phyloP scores from a whole-genome alignment of 2,113 vertebrate genomes.

The Miniopterus natalensis region DNA sequence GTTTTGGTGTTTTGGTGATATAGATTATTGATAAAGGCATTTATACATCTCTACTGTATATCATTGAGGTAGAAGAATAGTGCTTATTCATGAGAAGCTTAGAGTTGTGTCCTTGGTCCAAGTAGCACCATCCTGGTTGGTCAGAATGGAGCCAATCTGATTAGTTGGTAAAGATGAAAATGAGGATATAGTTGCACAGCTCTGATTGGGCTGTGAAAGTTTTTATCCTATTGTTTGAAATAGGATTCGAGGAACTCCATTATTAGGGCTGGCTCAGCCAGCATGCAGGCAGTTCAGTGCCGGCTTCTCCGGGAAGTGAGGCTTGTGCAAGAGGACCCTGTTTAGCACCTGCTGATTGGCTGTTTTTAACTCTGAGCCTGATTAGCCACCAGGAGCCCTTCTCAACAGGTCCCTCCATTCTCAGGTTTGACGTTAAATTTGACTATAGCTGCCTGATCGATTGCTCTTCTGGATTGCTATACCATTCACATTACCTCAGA shows the following conservation, averaged over 20 bases:
- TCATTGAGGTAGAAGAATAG: neutral
- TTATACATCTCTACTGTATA: neutral
- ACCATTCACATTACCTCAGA: neutral
- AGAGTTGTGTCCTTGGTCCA: neutral
- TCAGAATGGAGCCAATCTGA: neutral
- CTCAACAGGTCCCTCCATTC: neutral
- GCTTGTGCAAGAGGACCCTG: neutral
- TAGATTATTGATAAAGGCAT: conserved; percentile 10
- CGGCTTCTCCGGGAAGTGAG: neutral
- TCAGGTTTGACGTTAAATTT: neutral
- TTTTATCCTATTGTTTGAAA: neutral
- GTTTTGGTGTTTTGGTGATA: neutral
- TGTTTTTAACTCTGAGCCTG: neutral
- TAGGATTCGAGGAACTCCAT: neutral
- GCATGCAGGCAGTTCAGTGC: neutral
- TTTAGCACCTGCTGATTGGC: neutral
- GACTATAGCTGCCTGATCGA: neutral
- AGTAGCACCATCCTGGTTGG: neutral
- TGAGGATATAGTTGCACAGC: neutral
- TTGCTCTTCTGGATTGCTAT: neutral
- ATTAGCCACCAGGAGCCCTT: neutral
- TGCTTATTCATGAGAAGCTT: conserved; percentile 23
- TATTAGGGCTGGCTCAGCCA: neutral
- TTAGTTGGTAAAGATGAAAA: neutral
- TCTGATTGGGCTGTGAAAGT: neutral